phyloP scores from a whole-genome alignment of 2,888 invertebrate species.

The Amphipoea oculea region DNA sequence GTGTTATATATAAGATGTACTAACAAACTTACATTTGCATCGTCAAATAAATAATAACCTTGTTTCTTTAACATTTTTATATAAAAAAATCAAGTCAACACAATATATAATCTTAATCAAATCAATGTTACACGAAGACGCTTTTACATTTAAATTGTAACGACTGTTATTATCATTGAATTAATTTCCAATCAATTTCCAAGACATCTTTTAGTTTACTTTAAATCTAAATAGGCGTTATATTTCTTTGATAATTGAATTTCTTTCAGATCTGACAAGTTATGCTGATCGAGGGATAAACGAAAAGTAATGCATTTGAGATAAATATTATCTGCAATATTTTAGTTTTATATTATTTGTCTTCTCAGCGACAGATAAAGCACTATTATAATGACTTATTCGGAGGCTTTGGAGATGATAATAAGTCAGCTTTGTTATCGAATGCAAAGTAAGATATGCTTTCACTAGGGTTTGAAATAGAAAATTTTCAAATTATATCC shows the following conservation, averaged over 20 bases:
- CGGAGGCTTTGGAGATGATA: conserved; percentile 12
- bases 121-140: conserved; percentile 41
- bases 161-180: conserved; percentile 52
- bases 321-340: conserved; percentile 19
- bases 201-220: conserved; percentile 35
- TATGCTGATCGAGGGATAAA: conserved; percentile 27
- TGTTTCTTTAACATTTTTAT: neutral
- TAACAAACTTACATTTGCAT: neutral
- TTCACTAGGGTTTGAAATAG: neutral
- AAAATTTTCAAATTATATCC: no score
- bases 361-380: neutral
- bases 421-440: conserved; percentile 17
- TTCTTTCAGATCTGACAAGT: conserved; percentile 7
- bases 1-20: no score
- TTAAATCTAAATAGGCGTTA: conserved; percentile 19
- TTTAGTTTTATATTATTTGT: conserved; percentile 10
- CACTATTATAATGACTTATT: conserved; percentile 20
- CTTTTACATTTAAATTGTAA: conserved; percentile 30
- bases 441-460: conserved; percentile 8
- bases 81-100: neutral
- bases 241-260: conserved; percentile 41
- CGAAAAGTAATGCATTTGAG: conserved; percentile 17
- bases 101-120: conserved; percentile 52
- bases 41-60: neutral
- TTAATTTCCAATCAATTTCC: conserved; percentile 51